Base-by-base conservation (phyloP, 2,797 vertebrate species). In the Semaprochilodus insignis region DNA sequence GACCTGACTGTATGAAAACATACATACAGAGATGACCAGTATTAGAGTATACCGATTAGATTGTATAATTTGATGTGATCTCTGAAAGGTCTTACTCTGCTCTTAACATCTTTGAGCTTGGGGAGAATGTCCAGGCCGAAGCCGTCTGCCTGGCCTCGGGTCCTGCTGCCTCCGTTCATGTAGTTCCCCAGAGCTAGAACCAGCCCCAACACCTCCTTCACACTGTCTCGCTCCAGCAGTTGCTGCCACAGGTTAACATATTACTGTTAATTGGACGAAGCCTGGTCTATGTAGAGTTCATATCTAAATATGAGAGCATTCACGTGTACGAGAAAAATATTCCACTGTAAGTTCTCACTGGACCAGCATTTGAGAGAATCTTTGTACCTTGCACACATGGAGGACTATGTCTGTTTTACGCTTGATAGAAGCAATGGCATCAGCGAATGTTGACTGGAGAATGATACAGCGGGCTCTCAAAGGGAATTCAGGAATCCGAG, bases 71-170 rank as follows among this genome's bases (percentile, higher is more conserved):
- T 21, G 19, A 23, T 6, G 27, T 65, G 17, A 52, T 36, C 21
- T 19, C 7, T 34, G 27, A 13, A 83, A 51, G 51, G 25, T 0
- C 80, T 88, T 92, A 98, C 98, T 91, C 94, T 96, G 91, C 98
- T 99, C 91, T 99, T 99, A 84, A 99, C 97, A 16, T 99, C 98
- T 89, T 99, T 99, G 74, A 99, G 95, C 88, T 98, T 99, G 0
- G 97, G 97, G n/a, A 99, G 96, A 90, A 99, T 99, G 92, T 99
- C 98, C 82, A 99, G 93, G 63, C 95, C 95, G 65, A 99, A 99
- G 82, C 98, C 98, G 52, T 99, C 98, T 4, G 98, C 98, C 92
- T 99, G 98, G 54, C 98, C 98, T 88, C 98, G 94, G 76, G 94
- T 95, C 83, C 96, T 93, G 87, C 95, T 98, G 67, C 98, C 98